phyloP scores from a whole-genome alignment of 2,888 invertebrate genomes.

The Lissocephala sabroskyi region DNA sequence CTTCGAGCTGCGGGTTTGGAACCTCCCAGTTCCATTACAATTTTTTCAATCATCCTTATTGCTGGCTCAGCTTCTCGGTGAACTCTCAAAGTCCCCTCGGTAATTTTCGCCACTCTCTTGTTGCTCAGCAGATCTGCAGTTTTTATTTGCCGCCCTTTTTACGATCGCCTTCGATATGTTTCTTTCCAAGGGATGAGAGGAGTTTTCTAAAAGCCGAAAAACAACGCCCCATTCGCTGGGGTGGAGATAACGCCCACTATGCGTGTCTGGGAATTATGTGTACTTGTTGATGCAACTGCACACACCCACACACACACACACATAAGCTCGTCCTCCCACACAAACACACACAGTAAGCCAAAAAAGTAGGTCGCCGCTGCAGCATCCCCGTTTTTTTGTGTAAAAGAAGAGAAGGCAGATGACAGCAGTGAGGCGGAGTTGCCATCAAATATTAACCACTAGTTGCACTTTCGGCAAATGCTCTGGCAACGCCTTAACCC shows the following conservation, averaged over 20 bases:
- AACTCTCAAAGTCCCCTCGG: no score
- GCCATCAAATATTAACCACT: slow-evolving; percentile 62
- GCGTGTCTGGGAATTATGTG: slow-evolving; percentile 27
- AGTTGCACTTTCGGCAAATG: slow-evolving; percentile 40
- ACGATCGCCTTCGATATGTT: not conserved
- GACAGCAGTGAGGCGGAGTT: slow-evolving; percentile 1
- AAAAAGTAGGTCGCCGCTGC: slow-evolving; percentile 49
- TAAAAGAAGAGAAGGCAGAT: slow-evolving; percentile 6
- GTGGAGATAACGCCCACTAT: not conserved
- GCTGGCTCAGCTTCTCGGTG: no score
- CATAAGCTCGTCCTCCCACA: not conserved
- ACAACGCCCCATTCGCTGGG: slow-evolving; percentile 13
- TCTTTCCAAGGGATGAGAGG: no score
- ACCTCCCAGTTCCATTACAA: no score
- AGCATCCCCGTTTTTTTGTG: slow-evolving; percentile 4
- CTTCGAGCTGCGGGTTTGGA: no score
- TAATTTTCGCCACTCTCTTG: no score
- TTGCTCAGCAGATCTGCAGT: not conserved
- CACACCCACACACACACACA: slow-evolving; percentile 4
- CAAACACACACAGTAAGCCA: slow-evolving; percentile 38
- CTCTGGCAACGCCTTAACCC: slow-evolving; percentile 12
- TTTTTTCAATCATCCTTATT: no score
- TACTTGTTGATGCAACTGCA: slow-evolving; percentile 53
- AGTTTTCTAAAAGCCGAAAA: slow-evolving; percentile 20
- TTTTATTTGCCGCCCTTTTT: not conserved